Conservation (phyloP, 2,113 vertebrate genomes). For the Barbus barbus region DNA sequence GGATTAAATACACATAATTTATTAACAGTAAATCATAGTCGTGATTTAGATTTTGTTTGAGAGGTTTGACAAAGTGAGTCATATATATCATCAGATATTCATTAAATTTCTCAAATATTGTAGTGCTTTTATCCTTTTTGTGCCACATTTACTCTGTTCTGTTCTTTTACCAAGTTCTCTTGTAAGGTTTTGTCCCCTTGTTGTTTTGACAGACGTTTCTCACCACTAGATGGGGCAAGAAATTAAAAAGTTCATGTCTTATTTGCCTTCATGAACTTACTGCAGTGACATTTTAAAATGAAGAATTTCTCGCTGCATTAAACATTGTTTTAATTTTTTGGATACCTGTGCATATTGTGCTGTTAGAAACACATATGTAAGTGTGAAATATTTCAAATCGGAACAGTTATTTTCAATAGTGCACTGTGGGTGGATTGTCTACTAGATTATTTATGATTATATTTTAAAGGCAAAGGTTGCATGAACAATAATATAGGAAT, state of each 20-base stretch:
- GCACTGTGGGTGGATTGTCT: background rate
- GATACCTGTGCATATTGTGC: background rate
- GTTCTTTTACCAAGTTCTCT: too few species aligned
- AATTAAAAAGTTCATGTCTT: background rate
- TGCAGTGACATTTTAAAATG: background rate
- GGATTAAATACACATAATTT: too few species aligned
- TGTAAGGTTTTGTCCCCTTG: too few species aligned
- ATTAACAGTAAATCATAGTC: too few species aligned
- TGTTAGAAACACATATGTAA: background rate
- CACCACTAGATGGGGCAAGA: constrained; percentile 18
- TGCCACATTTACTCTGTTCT: too few species aligned
- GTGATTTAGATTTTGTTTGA: too few species aligned
- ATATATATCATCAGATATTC: too few species aligned
- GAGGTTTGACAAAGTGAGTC: too few species aligned
- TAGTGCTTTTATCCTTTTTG: too few species aligned
- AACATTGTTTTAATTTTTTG: background rate
- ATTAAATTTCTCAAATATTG: too few species aligned
- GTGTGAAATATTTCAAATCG: too few species aligned
- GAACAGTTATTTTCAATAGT: background rate
- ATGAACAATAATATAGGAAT: background rate
- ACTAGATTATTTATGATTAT: background rate
- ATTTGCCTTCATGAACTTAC: background rate
- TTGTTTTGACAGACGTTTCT: background rate
- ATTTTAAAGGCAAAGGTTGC: too few species aligned
- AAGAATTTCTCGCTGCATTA: background rate